These are phyloP conservation scores for Tachina lurida DNA, from an alignment of 2,888 invertebrate genomes.

Conservation along the genomic window DNA sequence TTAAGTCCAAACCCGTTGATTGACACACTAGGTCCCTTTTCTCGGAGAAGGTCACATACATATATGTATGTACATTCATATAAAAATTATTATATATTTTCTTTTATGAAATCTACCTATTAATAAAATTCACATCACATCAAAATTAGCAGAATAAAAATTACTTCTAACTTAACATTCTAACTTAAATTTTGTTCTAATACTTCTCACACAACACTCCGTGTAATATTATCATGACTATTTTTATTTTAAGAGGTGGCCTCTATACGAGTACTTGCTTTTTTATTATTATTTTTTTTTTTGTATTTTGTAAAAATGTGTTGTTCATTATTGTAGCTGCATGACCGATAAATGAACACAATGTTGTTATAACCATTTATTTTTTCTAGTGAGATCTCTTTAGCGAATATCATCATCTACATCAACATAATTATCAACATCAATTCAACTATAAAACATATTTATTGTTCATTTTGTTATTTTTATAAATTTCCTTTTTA, in stretches of 20 bases:
- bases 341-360: conserved; percentile 40
- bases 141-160: too few species aligned
- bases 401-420: conserved; percentile 43
- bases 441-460: conserved; percentile 5
- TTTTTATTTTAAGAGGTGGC: conserved; percentile 48
- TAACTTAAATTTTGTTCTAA: not conserved
- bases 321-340: conserved; percentile 22
- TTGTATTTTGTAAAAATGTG: not conserved
- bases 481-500: conserved; percentile 68
- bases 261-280: conserved; percentile 40
- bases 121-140: too few species aligned
- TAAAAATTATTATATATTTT: too few species aligned
- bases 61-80: too few species aligned
- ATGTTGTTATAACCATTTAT: conserved; percentile 60
- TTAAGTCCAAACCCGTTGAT: too few species aligned
- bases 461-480: conserved; percentile 25
- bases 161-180: too few species aligned
- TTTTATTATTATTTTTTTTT: conserved; percentile 18
- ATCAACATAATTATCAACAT: conserved; percentile 37
- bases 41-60: too few species aligned
- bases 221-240: not conserved
- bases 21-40: too few species aligned
- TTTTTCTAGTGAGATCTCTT: conserved; percentile 52
- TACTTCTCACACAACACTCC: conserved; percentile 30
- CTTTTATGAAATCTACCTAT: too few species aligned